These are phyloP conservation scores for Siniperca scherzeri DNA, from an alignment of 2,797 vertebrate species.

Conservation along the genomic window DNA sequence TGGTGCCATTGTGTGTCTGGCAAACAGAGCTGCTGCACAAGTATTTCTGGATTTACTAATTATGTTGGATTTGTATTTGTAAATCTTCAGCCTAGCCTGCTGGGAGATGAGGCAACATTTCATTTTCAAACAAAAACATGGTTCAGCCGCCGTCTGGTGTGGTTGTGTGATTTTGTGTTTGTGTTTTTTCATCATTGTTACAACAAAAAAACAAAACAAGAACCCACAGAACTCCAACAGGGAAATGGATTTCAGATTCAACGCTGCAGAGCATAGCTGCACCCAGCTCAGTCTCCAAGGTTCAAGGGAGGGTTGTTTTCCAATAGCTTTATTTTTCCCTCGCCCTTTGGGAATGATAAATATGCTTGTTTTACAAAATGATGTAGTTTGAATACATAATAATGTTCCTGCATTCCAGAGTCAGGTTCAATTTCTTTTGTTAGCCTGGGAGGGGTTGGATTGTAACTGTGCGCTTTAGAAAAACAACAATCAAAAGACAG, in stretches of 20 bases:
- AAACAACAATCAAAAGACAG: neutral
- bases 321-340: constrained; percentile 51
- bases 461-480: neutral
- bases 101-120: constrained; percentile 57
- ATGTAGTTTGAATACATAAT: constrained; percentile 58
- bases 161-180: constrained; percentile 23
- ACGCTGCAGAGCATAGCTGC: constrained; percentile 23
- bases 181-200: constrained; percentile 45
- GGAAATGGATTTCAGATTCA: constrained; percentile 45
- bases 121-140: constrained; percentile 51
- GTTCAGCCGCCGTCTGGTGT: constrained; percentile 33
- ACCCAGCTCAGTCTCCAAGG: constrained; percentile 39
- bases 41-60: constrained; percentile 50
- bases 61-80: constrained; percentile 56
- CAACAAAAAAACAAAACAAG: neutral
- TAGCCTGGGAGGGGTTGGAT: neutral
- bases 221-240: neutral
- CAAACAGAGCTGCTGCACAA: constrained; percentile 13
- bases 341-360: constrained; percentile 62
- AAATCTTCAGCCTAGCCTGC: constrained; percentile 44
- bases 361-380: constrained; percentile 72
- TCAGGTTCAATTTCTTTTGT: constrained; percentile 12
- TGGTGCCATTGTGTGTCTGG: neutral
- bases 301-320: constrained; percentile 59
- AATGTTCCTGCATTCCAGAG: constrained; percentile 6